phyloP scores from a whole-genome alignment of 2,888 invertebrate species.

The Brachyopa scutellaris region DNA sequence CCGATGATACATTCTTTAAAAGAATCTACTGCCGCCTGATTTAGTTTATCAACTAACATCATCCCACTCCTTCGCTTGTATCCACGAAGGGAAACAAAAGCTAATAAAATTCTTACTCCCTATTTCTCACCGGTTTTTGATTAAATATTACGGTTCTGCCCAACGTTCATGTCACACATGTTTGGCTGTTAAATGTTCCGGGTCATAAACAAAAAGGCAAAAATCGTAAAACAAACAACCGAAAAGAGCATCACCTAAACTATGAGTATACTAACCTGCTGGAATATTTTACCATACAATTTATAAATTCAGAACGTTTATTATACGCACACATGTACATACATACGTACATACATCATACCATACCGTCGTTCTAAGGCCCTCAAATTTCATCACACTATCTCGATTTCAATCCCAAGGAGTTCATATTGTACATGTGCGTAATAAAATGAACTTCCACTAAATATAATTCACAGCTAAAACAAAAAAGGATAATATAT shows the following conservation, averaged over 20 bases:
- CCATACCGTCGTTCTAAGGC: background rate
- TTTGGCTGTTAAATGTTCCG: slow-evolving; percentile 34
- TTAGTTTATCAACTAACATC: slow-evolving; percentile 26
- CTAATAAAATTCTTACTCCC: slow-evolving; percentile 31
- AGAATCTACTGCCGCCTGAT: slow-evolving; percentile 19
- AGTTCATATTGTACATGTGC: slow-evolving; percentile 38
- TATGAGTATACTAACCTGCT: slow-evolving; percentile 31
- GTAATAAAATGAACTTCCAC: slow-evolving; percentile 54
- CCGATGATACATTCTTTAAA: slow-evolving; percentile 5
- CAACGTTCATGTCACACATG: slow-evolving; percentile 22
- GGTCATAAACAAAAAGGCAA: slow-evolving; percentile 47
- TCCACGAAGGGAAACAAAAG: background rate
- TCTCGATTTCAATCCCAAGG: slow-evolving; percentile 13
- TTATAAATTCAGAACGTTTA: slow-evolving; percentile 49
- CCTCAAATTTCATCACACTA: slow-evolving; percentile 28
- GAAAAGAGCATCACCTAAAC: slow-evolving; percentile 10
- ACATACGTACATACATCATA: too few species aligned
- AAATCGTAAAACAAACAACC: slow-evolving; percentile 42
- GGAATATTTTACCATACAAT: slow-evolving; percentile 47
- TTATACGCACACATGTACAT: slow-evolving; percentile 11
- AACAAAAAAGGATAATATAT: slow-evolving; percentile 44
- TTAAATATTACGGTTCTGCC: slow-evolving; percentile 10
- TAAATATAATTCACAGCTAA: slow-evolving; percentile 49
- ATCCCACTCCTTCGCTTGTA: background rate
- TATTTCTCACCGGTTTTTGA: slow-evolving; percentile 19